A percentile compares a stretch with the other conserved stretches of the same genome.
Evolutionary conservation across 2,113 vertebrate genomes (phyloP).

Genomic region (Cryptomyrus ogoouensis): DNA sequence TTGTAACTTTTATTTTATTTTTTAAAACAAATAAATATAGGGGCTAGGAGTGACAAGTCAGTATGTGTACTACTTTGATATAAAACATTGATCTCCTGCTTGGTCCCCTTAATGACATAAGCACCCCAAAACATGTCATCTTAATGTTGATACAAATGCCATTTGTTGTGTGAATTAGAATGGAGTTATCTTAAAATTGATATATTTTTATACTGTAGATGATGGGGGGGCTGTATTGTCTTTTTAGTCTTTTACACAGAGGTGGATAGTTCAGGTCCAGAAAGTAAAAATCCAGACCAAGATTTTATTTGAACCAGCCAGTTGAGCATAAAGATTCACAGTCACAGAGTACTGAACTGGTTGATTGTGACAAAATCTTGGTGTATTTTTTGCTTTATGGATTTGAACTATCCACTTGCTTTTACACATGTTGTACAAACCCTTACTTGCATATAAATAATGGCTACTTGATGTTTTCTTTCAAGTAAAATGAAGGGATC

Average conservation of each 20-base stretch:
- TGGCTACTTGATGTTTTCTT: background rate
- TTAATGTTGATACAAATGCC: background rate
- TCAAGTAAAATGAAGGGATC: constrained; percentile 97
- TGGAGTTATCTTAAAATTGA: background rate
- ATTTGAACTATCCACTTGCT: background rate
- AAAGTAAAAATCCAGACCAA: background rate
- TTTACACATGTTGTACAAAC: background rate
- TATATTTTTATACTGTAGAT: background rate
- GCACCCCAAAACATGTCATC: background rate
- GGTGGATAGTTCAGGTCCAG: background rate
- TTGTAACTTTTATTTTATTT: background rate
- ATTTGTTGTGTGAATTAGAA: background rate
- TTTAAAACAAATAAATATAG: too few relatives aligned
- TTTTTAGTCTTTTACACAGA: background rate
- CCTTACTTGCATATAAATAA: background rate
- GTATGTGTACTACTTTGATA: background rate
- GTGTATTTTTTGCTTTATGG: background rate
- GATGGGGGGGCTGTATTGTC: background rate
- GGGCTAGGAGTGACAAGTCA: background rate
- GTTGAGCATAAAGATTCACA: background rate
- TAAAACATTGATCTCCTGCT: background rate
- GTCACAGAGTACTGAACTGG: background rate
- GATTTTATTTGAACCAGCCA: background rate
- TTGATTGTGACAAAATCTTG: background rate
- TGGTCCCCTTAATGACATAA: background rate